These are phyloP conservation scores for Cebidichthys violaceus DNA, from an alignment of 2,113 vertebrate genomes.

Conservation along the genomic window DNA sequence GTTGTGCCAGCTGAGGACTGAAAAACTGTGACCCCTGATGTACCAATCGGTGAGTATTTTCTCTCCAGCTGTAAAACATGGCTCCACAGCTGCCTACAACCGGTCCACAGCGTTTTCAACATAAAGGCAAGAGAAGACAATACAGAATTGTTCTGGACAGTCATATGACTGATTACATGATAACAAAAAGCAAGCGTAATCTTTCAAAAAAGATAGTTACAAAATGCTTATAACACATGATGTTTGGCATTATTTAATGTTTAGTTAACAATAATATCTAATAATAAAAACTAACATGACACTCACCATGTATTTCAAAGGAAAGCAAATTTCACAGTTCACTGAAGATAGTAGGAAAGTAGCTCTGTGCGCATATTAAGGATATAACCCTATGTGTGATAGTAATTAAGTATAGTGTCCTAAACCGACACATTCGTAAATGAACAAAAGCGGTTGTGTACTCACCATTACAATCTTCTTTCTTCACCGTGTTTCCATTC, in stretches of 20 bases:
- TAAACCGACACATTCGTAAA: not conserved
- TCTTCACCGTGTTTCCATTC: slow-evolving; percentile 68
- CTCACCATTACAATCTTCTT: slow-evolving; percentile 72
- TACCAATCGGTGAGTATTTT: not conserved
- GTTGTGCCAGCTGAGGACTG: not conserved
- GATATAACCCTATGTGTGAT: not conserved
- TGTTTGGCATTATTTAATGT: not conserved
- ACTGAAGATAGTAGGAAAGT: not conserved
- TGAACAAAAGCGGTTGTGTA: slow-evolving; percentile 15
- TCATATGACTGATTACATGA: slow-evolving; percentile 67
- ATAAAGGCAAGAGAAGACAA: slow-evolving; percentile 55
- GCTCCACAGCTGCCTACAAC: slow-evolving; percentile 12
- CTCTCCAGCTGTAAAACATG: slow-evolving; percentile 1
- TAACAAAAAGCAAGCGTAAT: slow-evolving; percentile 34
- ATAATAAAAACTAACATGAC: not conserved
- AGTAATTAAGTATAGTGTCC: not conserved
- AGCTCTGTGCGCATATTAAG: not conserved
- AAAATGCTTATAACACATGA: not conserved
- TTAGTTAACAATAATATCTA: not conserved
- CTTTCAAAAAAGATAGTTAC: not conserved
- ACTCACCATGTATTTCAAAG: not conserved
- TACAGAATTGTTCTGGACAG: slow-evolving; percentile 75
- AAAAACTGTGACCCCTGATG: not conserved
- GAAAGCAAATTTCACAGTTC: not conserved
- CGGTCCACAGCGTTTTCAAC: slow-evolving; percentile 28